Conservation (phyloP, 64 coral and sea anemone genomes). For the Dendrophyllia cribrosa region DNA sequence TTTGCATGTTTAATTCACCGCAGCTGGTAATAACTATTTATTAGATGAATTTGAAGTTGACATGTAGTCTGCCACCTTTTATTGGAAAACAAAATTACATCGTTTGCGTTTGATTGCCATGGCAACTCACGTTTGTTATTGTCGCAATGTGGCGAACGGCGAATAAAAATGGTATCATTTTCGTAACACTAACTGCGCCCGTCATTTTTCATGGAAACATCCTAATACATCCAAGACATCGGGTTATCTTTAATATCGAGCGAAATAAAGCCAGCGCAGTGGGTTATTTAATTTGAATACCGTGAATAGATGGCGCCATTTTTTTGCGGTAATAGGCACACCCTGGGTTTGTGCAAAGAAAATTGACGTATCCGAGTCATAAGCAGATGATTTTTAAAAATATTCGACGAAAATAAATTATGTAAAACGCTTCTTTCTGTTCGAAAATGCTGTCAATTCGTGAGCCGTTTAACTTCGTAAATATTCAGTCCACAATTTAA, state of each 20-base stretch:
- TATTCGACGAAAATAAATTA: slow-evolving; percentile 6
- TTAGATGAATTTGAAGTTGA: slow-evolving; percentile 17
- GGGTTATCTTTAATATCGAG: not conserved
- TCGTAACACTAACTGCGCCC: not conserved
- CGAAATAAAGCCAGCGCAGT: not conserved
- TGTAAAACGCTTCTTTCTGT: not conserved
- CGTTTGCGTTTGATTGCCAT: slow-evolving; percentile 6
- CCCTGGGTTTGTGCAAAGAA: not conserved
- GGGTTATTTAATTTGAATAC: not conserved
- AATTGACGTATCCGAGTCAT: not conserved
- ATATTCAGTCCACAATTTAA: not conserved
- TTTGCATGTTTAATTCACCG: slow-evolving; percentile 39
- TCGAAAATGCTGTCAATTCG: not conserved
- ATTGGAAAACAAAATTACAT: slow-evolving; percentile 18
- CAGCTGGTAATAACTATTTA: slow-evolving; percentile 38
- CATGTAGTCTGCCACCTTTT: not conserved
- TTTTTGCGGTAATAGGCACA: not conserved
- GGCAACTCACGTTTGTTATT: not conserved
- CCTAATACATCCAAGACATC: not conserved
- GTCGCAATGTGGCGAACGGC: not conserved
- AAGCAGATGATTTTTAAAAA: not conserved
- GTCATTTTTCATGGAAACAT: not conserved
- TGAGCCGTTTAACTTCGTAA: not conserved
- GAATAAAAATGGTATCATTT: not conserved
- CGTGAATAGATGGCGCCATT: not conserved